Conservation (phyloP, 2,113 vertebrate genomes). For the Oxyruncus cristatus region DNA sequence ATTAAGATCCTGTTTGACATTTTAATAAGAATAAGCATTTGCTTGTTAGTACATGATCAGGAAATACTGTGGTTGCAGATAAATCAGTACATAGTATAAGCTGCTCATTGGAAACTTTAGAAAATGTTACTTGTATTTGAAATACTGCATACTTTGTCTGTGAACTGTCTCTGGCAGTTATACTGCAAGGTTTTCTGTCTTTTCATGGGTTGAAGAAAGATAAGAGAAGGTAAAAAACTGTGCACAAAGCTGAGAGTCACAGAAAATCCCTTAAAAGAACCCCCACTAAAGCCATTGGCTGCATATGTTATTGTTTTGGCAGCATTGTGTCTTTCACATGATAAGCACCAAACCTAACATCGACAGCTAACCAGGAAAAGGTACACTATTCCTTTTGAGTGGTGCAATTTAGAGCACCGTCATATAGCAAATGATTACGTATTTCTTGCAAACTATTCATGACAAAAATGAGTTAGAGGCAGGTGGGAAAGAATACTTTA, state of each 20-base stretch:
- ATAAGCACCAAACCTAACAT: background rate
- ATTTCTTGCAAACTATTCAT: background rate
- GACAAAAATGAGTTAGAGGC: background rate
- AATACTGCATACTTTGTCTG: background rate
- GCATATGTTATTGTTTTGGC: background rate
- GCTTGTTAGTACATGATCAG: background rate
- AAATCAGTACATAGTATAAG: background rate
- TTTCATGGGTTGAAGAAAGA: background rate
- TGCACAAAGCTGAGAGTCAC: background rate
- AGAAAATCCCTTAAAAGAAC: background rate
- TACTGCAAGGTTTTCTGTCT: background rate
- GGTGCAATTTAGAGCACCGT: background rate
- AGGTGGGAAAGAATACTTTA: background rate
- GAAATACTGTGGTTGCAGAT: background rate
- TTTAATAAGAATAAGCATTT: conserved; percentile 9
- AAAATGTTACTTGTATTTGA: background rate
- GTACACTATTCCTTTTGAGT: background rate
- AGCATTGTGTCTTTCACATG: background rate
- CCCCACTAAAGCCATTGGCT: background rate
- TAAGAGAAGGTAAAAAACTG: background rate
- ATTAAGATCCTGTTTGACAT: conserved; percentile 25
- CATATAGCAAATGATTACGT: fast-evolving
- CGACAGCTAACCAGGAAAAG: background rate
- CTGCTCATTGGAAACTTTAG: background rate
- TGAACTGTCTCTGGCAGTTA: background rate